phyloP scores from a whole-genome alignment of 2,888 invertebrate species.

The Drosophila putrida region DNA sequence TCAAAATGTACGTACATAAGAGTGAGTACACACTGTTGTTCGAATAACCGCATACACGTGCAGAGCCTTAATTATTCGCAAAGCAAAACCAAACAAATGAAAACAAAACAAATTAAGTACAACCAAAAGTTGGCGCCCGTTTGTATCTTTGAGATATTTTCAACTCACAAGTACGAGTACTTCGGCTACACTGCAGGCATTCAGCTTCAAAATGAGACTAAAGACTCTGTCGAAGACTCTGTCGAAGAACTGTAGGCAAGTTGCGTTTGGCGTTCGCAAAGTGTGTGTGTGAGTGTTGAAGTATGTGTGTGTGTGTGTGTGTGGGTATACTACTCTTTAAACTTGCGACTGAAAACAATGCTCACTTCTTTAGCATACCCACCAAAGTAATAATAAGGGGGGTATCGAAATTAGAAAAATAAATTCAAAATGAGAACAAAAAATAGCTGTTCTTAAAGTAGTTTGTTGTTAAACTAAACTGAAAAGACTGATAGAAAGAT shows the following conservation, averaged over 20 bases:
- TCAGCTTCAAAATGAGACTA: constrained; percentile 46
- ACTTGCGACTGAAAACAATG: constrained; percentile 35
- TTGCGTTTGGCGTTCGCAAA: constrained; percentile 44
- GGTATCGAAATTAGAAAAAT: background rate
- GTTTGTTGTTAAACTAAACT: no score
- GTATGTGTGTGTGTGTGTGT: constrained; percentile 1
- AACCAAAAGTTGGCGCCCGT: constrained; percentile 34
- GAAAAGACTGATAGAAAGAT: no score
- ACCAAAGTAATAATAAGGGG: background rate
- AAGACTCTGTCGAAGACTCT: constrained; percentile 16
- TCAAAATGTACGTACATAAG: background rate
- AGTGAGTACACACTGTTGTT: constrained; percentile 12
- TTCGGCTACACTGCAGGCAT: constrained; percentile 33
- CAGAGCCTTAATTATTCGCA: constrained; percentile 54
- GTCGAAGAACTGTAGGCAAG: constrained; percentile 37
- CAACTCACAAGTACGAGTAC: constrained; percentile 40
- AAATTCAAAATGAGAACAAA: no score
- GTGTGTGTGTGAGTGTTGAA: background rate
- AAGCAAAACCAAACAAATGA: constrained; percentile 21
- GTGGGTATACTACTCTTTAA: constrained; percentile 28
- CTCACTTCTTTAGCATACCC: constrained; percentile 23
- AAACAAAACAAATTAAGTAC: constrained; percentile 16
- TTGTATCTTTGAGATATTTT: constrained; percentile 46
- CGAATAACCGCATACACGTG: constrained; percentile 34
- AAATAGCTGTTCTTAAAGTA: no score